These are phyloP conservation scores for Sylvia borin DNA, from an alignment of 2,797 vertebrate species.

Conservation along the genomic window DNA sequence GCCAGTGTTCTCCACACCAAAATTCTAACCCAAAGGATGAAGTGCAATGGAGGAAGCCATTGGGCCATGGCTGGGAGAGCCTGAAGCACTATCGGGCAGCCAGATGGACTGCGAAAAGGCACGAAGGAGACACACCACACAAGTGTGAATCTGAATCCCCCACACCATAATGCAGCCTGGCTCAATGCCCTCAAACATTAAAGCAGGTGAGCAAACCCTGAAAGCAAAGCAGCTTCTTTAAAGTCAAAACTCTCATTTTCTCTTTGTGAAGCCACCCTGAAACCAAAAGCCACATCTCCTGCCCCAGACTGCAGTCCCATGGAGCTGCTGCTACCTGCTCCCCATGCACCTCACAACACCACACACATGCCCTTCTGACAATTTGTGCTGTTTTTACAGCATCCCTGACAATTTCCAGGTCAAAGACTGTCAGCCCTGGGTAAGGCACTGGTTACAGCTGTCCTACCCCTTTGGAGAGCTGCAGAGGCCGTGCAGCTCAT, in stretches of 20 bases:
- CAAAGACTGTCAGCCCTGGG: background rate
- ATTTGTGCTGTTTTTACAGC: background rate
- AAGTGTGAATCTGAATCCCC: slow-evolving; percentile 56
- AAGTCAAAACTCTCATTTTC: background rate
- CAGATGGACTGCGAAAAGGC: slow-evolving; percentile 42
- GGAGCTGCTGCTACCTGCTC: background rate
- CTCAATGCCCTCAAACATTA: slow-evolving; percentile 51
- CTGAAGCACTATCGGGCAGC: slow-evolving; percentile 18
- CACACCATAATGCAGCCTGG: slow-evolving; percentile 52
- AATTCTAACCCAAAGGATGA: background rate
- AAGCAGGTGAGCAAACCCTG: slow-evolving; percentile 4
- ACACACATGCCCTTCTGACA: background rate
- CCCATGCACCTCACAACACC: fast-evolving
- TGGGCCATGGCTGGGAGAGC: background rate
- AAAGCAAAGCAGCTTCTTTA: slow-evolving; percentile 41
- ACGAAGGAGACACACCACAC: background rate
- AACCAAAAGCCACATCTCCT: background rate
- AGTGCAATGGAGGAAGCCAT: background rate
- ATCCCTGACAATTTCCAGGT: background rate
- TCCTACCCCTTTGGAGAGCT: background rate
- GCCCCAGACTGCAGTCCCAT: background rate
- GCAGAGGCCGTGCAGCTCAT: background rate
- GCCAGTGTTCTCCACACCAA: background rate
- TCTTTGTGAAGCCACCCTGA: background rate
- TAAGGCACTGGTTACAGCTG: background rate